Evolutionary conservation across 1,140 invertebrate genomes (phyloP).

Genomic region (Magallana ariakensis): DNA sequence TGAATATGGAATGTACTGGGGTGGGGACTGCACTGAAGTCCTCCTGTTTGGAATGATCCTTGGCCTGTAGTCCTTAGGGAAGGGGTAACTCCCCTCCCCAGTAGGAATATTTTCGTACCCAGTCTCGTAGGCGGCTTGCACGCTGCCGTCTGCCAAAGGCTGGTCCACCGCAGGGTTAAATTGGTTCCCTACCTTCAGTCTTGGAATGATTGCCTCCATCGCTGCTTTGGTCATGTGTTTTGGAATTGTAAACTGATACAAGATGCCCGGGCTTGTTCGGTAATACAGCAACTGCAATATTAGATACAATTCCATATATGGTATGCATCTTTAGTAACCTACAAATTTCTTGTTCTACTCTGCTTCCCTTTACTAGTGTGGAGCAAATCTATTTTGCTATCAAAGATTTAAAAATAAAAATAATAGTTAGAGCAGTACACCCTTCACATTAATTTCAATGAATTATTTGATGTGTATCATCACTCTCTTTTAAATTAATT

Average conservation of each 20-base stretch:
- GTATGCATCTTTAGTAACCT: neutral
- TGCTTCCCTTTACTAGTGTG: no score
- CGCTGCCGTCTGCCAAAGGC: neutral
- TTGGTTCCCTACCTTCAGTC: neutral
- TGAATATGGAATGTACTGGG: neutral
- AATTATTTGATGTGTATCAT: no score
- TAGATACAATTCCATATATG: constrained; percentile 19
- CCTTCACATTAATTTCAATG: no score
- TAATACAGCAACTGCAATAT: constrained; percentile 74
- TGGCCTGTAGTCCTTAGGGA: neutral
- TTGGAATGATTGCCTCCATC: constrained; percentile 52
- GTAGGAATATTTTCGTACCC: constrained; percentile 22
- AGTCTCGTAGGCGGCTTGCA: neutral
- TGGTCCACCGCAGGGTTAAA: constrained; percentile 5
- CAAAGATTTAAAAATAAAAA: no score
- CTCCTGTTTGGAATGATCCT: constrained; percentile 25
- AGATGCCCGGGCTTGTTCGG: constrained; percentile 74
- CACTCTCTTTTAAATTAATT: no score
- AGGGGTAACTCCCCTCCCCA: neutral
- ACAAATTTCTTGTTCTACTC: no score
- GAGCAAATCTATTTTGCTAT: no score
- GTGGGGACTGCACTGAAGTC: constrained; percentile 10
- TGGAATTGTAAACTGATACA: constrained; percentile 76
- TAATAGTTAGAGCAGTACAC: no score
- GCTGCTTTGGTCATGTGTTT: constrained; percentile 65